These are phyloP conservation scores for Siphonodentalium dalli DNA, from an alignment of 2,888 invertebrate species.

Conservation along the genomic window DNA sequence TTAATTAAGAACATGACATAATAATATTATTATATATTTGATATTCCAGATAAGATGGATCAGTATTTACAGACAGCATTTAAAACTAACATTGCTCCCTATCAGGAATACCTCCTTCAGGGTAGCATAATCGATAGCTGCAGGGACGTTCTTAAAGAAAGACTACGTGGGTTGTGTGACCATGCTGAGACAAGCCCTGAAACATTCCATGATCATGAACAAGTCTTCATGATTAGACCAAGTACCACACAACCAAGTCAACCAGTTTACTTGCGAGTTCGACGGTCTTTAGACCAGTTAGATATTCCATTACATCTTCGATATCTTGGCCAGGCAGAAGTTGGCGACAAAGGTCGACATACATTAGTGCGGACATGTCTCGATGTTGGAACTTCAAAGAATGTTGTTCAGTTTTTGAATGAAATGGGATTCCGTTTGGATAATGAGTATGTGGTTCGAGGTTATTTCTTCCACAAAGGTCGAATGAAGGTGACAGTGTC, in stretches of 20 bases:
- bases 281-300: conserved; percentile 69
- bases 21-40: no score
- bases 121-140: conserved; percentile 92
- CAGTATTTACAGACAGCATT: no score
- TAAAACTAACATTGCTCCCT: conserved; percentile 71
- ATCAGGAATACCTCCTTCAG: conserved; percentile 93
- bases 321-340: conserved; percentile 89
- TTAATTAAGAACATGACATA: no score
- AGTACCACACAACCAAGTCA: conserved; percentile 30
- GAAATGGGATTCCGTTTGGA: conserved; percentile 85
- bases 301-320: conserved; percentile 75
- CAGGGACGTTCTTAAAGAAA: conserved; percentile 87
- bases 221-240: conserved; percentile 70
- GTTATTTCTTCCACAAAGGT: conserved; percentile 94
- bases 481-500: conserved; percentile 96
- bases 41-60: no score
- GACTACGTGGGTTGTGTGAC: conserved; percentile 90
- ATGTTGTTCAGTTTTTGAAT: conserved; percentile 88
- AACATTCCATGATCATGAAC: conserved; percentile 91
- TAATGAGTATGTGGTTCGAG: conserved; percentile 92
- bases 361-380: conserved; percentile 91
- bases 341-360: conserved; percentile 84
- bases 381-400: conserved; percentile 89
- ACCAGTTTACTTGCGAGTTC: conserved; percentile 74
- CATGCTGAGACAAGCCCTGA: conserved; percentile 80